Evolutionary conservation across 2,113 vertebrate genomes (phyloP), one percentile per base, ranked within the genome.

Genomic region (Mirza zaza): DNA sequence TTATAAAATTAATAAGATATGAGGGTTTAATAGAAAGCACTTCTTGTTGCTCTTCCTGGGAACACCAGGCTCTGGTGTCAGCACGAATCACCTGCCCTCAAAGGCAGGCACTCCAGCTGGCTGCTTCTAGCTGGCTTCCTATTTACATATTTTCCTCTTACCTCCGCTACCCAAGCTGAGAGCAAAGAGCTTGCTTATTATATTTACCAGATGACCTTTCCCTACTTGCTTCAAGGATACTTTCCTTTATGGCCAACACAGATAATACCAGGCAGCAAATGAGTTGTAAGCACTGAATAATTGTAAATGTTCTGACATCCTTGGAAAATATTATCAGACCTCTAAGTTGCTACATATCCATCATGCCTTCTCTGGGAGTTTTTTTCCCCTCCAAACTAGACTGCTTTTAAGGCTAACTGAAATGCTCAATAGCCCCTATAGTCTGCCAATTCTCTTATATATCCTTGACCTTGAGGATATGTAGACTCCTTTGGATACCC

Each of bases 1-100:
- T 95, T 94, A 97, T 93, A 97, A 98, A 98, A 98, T 98, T 97
- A 98, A 97, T 95, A 98, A 95, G 90, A 71, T 96, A 92, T 91
- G 96, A 97, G 82, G 91, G 97, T 94, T 98, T 98, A 87, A 95
- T 96, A 96, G 97, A 97, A 98, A 97, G 81, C 92, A 75, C 65
- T 82, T 45, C 68, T 95, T 92, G 85, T 82, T 90, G 50, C 63
- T 94, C 93, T 92, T 57, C 42, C 76, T 45, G 17, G 70, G 85
- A 36, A 11, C 2, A 23, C 8, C 14, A 11, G 89, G 39, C 65
- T 84, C 70, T 0, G 3, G 83, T 4, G 0, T 85, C 80, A 83
- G 70, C 42, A 55, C 70, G 48, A 59, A 52, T 76, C 2, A 29
- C 65, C 29, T 23, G 25, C 11, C 89, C 57, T 59, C 84, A 52